Conservation (phyloP, 2,888 invertebrate genomes). For the Drosophila mettleri region DNA sequence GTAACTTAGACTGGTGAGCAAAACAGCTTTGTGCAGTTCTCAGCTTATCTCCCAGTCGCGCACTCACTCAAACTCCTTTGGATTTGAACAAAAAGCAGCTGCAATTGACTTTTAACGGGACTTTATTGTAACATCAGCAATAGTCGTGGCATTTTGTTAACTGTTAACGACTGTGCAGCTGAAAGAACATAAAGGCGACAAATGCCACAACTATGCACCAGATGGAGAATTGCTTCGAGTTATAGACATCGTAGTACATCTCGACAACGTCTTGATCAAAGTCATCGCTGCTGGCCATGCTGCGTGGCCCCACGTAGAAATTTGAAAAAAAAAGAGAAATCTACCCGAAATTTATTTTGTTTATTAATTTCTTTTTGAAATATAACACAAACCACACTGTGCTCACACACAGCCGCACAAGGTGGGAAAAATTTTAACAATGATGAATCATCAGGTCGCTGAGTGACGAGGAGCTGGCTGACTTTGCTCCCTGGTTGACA, state of each 20-base stretch:
- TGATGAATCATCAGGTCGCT: constrained; percentile 67
- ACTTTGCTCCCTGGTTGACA: constrained; percentile 4
- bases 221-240: constrained; percentile 22
- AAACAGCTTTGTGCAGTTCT: neutral
- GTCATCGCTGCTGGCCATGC: constrained; percentile 17
- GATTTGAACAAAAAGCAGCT: neutral
- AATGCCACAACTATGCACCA: constrained; percentile 42
- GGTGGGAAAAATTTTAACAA: constrained; percentile 44
- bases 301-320: neutral
- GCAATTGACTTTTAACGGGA: neutral
- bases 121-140: constrained; percentile 7
- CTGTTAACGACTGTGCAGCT: neutral
- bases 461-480: constrained; percentile 6
- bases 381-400: constrained; percentile 14
- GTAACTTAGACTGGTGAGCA: neutral
- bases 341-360: neutral
- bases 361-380: constrained; percentile 1
- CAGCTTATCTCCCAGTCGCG: neutral
- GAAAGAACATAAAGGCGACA: constrained; percentile 25
- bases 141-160: neutral
- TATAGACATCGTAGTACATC: constrained; percentile 53
- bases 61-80: neutral
- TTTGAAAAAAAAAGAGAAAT: constrained; percentile 20
- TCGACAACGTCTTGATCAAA: constrained; percentile 37
- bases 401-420: constrained; percentile 1